Evolutionary conservation across 2,113 vertebrate species (phyloP), one percentile per base, ranked within the genome.

Genomic region (Festucalex cinctus): DNA sequence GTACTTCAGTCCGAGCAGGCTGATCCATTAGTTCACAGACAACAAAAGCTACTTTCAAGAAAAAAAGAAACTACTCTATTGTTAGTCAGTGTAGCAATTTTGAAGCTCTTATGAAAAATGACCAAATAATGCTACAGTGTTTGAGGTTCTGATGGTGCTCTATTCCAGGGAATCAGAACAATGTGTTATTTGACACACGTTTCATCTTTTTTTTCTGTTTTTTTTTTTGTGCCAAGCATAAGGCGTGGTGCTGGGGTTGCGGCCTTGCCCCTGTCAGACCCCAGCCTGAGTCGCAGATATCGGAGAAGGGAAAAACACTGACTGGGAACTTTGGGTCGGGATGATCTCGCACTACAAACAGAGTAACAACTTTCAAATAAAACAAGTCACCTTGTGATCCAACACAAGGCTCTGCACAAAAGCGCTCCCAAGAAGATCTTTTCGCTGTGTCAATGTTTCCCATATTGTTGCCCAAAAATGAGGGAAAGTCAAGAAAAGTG

Each of bases 281-380:
- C 67, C 69, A 70, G 74, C 76, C 82, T 68, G 60, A 70, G 72
- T 58, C 78, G 77, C 71, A 73, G 70, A 81, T 62, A 75, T 28
- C 13, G 49, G 68, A 79, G 65, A 76, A 63, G 63, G 61, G 63
- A 66, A 73, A 80, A 81, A 83, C 76, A 74, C 67, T 51, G 62
- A 49, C 43, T 49, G 49, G 24, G 65, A 44, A 71, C 65, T 41
- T 24, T 0, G 28, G 37, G 57, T 72, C 63, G 51, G 46, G 36
- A 61, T 61, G 69, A 71, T 67, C 70, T 81, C 26, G 51, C 8
- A 80, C 51, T 32, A 81, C 76, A 69, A 82, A 80, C 79, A 82
- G 28, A 69, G 77, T 77, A 70, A 60, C n/a, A 6, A 0, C 49
- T 41, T 78, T 77, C 70, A 83, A 80, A 82, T 75, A 85, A 35